Evolutionary conservation across 2,113 vertebrate species (phyloP).

Genomic region (Prunella himalayana): DNA sequence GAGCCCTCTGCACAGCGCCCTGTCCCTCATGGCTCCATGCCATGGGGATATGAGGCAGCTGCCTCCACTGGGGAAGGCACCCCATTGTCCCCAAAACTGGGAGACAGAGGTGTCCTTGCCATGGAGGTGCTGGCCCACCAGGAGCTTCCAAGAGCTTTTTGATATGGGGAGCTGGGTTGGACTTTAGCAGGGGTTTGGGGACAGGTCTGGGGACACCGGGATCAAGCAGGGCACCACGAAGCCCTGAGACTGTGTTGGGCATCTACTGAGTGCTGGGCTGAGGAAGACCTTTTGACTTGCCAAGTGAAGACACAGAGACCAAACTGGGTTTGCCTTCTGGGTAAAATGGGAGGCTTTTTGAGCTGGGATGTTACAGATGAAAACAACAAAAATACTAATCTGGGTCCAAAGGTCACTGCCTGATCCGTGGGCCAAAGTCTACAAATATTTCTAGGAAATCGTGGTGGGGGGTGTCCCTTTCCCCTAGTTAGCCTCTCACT

Average conservation of each 20-base stretch:
- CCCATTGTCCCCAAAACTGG: accelerated
- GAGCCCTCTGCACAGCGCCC: not conserved
- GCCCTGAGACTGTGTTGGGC: not conserved
- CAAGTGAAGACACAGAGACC: conserved; percentile 13
- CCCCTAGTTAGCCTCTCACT: not conserved
- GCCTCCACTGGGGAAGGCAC: not conserved
- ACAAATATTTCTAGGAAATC: not conserved
- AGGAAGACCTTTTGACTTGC: conserved; percentile 32
- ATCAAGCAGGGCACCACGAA: not conserved
- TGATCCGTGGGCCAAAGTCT: not conserved
- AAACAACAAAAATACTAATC: not conserved
- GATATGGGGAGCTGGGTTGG: accelerated
- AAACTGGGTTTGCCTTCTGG: not conserved
- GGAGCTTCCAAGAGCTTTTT: not conserved
- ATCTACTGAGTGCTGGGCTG: not conserved
- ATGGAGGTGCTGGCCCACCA: not conserved
- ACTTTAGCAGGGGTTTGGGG: not conserved
- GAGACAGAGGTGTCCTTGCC: not conserved
- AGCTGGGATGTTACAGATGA: not conserved
- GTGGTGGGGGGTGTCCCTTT: not conserved
- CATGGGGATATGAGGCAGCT: not conserved
- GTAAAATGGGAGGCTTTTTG: not conserved
- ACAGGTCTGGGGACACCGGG: not conserved
- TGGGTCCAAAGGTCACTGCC: not conserved
- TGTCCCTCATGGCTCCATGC: accelerated